Evolutionary conservation across 2,888 invertebrate species (phyloP).

Genomic region (Charanyca ferruginea): DNA sequence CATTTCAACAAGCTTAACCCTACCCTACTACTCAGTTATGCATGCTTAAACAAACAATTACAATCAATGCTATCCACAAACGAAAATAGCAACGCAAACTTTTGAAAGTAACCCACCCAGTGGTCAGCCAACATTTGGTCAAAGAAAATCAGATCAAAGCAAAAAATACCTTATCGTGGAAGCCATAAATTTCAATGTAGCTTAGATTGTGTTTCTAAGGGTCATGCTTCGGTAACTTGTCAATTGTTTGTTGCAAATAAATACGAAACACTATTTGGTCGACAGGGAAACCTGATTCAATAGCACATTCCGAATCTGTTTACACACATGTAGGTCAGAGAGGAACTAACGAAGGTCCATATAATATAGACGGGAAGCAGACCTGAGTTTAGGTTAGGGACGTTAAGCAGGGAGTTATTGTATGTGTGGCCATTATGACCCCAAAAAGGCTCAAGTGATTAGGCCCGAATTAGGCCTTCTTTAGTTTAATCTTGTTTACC

Average conservation of each 20-base stretch:
- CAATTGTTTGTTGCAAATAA: constrained; percentile 64
- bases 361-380: constrained; percentile 64
- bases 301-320: constrained; percentile 71
- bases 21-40: constrained; percentile 21
- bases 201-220: constrained; percentile 10
- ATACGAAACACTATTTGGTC: constrained; percentile 59
- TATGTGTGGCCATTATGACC: not conserved
- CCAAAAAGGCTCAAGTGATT: constrained; percentile 13
- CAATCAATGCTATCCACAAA: constrained; percentile 21
- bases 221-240: constrained; percentile 29
- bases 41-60: constrained; percentile 37
- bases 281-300: constrained; percentile 67
- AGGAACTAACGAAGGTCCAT: constrained; percentile 71
- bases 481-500: not conserved
- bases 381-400: constrained; percentile 26
- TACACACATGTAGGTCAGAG: constrained; percentile 76
- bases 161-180: constrained; percentile 6
- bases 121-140: not conserved
- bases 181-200: constrained; percentile 18
- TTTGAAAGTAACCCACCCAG: constrained; percentile 1
- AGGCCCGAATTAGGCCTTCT: constrained; percentile 15
- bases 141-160: not conserved
- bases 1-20: constrained; percentile 19
- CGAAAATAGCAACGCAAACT: constrained; percentile 36
- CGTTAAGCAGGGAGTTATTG: constrained; percentile 29